These are phyloP conservation scores for Lethocerus indicus DNA, from an alignment of 1,140 invertebrate species.

Conservation along the genomic window DNA sequence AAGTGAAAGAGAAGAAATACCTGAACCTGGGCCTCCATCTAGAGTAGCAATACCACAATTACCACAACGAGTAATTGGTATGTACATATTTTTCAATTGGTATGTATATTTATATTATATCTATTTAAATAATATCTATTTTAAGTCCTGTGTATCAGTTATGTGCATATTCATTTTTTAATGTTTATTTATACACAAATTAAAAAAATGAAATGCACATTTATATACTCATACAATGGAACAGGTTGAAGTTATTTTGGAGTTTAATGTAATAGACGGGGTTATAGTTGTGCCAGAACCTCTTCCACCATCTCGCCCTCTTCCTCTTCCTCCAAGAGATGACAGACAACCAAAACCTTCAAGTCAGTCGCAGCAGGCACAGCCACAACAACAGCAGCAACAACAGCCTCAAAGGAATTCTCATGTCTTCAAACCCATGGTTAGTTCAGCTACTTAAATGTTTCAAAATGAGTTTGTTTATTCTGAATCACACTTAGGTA, in stretches of 20 bases:
- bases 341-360: slow-evolving; percentile 39
- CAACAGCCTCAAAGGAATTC: slow-evolving; percentile 51
- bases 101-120: slow-evolving; percentile 16
- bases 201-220: no score
- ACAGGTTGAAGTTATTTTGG: no score
- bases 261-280: no score
- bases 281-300: slow-evolving; percentile 38
- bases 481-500: no score
- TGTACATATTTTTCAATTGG: not conserved
- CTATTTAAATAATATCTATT: no score
- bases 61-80: slow-evolving; percentile 57
- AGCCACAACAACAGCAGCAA: slow-evolving; percentile 25
- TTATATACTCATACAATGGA: no score
- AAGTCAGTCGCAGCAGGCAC: slow-evolving; percentile 33
- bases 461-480: no score
- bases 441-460: slow-evolving; percentile 27
- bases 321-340: slow-evolving; percentile 69
- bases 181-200: no score
- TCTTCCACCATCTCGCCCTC: slow-evolving; percentile 49
- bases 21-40: slow-evolving; percentile 66
- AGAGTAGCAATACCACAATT: slow-evolving; percentile 72
- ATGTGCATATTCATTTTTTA: no score
- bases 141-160: no score
- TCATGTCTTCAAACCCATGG: slow-evolving; percentile 71
- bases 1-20: slow-evolving; percentile 32